Base-by-base conservation (phyloP, 2,888 invertebrate species). In the Brachypalpus laphriformis region DNA sequence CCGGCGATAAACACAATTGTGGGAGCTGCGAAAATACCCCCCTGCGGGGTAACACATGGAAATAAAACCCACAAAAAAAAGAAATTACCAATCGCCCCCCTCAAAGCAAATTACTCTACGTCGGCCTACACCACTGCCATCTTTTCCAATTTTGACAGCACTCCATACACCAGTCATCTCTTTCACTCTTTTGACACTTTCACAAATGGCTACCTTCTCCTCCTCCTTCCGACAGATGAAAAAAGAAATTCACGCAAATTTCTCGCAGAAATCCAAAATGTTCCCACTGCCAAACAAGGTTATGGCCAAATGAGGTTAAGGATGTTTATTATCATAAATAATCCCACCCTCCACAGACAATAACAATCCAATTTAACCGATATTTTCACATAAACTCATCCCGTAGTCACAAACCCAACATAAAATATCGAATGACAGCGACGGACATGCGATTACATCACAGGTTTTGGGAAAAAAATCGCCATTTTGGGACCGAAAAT, bases 301-400 rank as follows among this genome's bases (percentile, higher is more conserved):
- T 83, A 83, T 80, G 83, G 74, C 63, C 68, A 31, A 83, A 83
- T 83, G 80, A 83, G 83, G 83, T 83, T 83, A 83, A 83, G 83
- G 83, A 80, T 70, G 80, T 83, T 83, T 83, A 83, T 83, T 83
- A 83, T 83, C 74, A 68, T 56, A 65, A 80, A 65, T 45, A 80
- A 65, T 61, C 71, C 28, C 54, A 47, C 45, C 40, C 8, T 51
- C 56, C 14, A 31, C 51, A 5, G n/a, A 61, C 8, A 37, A 82
- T 3, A 77, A 82, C 65, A 77, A 61, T 47, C 28, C 34, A 3
- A 51, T 65, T 42, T 18, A 22, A 11, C 18, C 6, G 20, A 51
- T 11, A 49, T 51, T 20, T 40, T 18, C 45, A 31, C 16, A 20
- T 18, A 34, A 78, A 76, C n/a, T 20, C n/a, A 1, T 5, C 40